Percentiles rank a stretch among this genome's conserved stretches.
Conservation (phyloP, 35 echinoderm and acorn worm species). For the Stichopus chloronotus region DNA sequence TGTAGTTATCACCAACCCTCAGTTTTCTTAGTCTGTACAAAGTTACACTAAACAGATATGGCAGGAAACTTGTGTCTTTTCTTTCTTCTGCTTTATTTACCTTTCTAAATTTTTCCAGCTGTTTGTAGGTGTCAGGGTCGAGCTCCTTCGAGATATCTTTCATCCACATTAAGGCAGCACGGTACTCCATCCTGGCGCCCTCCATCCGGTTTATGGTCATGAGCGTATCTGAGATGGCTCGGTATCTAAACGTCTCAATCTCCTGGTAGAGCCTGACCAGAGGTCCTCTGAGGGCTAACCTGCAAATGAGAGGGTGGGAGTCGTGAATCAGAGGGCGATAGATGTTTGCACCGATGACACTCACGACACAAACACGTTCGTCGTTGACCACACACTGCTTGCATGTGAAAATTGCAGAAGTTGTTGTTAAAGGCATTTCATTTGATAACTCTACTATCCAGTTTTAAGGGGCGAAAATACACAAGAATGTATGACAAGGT, state of each 20-base stretch:
- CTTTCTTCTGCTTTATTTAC: constrained; percentile 27
- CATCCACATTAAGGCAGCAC: constrained; percentile 95
- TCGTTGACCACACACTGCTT: too few relatives aligned
- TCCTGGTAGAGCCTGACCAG: constrained; percentile 92
- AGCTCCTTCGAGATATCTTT: constrained; percentile 97
- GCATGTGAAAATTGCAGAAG: too few relatives aligned
- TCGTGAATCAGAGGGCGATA: neutral
- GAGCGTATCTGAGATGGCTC: constrained; percentile 96
- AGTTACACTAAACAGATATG: too few relatives aligned
- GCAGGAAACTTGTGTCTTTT: neutral
- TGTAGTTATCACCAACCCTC: too few relatives aligned
- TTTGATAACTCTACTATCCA: too few relatives aligned
- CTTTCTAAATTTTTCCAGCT: constrained; percentile 99
- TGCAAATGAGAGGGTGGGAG: constrained; percentile 38
- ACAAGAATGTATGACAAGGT: too few relatives aligned
- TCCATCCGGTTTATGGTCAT: constrained; percentile 99
- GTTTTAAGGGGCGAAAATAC: too few relatives aligned
- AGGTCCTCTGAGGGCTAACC: constrained; percentile 80
- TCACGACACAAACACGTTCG: neutral
- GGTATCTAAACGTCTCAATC: constrained; percentile 97
- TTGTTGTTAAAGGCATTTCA: too few relatives aligned
- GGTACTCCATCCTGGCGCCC: constrained; percentile 76
- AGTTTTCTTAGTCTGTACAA: too few relatives aligned
- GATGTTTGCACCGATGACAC: neutral
- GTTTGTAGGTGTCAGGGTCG: constrained; percentile 98